phyloP scores from a whole-genome alignment of 2,797 vertebrate genomes.

The Delichon dasypus region DNA sequence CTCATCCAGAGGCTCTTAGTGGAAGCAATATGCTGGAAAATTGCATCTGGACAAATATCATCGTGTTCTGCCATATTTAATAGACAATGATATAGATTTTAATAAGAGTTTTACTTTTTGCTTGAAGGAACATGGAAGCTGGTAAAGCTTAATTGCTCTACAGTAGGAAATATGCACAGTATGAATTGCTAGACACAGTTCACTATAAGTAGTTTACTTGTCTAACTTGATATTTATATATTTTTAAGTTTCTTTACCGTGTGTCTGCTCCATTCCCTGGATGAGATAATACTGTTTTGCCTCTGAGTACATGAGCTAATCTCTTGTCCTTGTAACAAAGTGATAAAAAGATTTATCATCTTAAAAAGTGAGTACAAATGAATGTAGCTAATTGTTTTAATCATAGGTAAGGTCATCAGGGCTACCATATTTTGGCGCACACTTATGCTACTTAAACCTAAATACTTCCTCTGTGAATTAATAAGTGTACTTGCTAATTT shows the following conservation, averaged over 20 bases:
- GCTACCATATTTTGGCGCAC: slow-evolving; percentile 26
- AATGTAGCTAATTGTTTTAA: slow-evolving; percentile 52
- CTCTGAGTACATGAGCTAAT: slow-evolving; percentile 40
- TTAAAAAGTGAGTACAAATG: neutral
- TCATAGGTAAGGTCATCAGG: slow-evolving; percentile 34
- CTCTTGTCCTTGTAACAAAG: slow-evolving; percentile 60
- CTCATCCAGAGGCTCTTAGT: neutral
- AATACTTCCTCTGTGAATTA: slow-evolving; percentile 33
- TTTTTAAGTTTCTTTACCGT: neutral
- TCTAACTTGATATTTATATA: neutral
- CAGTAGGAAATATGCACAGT: neutral
- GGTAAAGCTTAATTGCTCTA: neutral
- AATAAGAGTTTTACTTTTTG: neutral
- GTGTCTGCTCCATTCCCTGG: slow-evolving; percentile 31
- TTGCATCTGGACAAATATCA: neutral
- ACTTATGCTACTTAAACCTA: slow-evolving; percentile 8
- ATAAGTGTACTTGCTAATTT: slow-evolving; percentile 28
- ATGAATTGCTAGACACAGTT: neutral
- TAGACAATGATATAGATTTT: neutral
- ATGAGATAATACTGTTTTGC: slow-evolving; percentile 57
- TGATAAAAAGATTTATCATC: slow-evolving; percentile 20
- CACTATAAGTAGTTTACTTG: slow-evolving; percentile 33
- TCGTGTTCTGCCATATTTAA: neutral
- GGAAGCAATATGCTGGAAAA: neutral
- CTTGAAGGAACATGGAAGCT: neutral